Conservation (phyloP, 2,797 vertebrate genomes). For the Crossoptilon crossoptilon region DNA sequence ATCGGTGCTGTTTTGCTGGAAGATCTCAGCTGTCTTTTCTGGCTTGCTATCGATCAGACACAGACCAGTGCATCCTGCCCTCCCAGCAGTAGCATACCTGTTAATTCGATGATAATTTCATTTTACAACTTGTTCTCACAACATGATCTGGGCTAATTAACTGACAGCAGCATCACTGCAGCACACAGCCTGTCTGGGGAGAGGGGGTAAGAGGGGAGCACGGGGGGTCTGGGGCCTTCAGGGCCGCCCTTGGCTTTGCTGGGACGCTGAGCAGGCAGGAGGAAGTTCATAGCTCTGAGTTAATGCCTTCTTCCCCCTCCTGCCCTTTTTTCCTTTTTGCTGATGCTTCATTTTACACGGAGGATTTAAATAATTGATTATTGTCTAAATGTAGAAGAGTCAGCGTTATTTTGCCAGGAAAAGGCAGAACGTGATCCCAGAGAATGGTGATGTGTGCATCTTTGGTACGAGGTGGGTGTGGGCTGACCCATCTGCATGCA, state of each 20-base stretch:
- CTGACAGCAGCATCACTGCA: too few relatives aligned
- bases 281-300: neutral
- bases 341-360: neutral
- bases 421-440: accelerated
- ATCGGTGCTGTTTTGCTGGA: neutral
- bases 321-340: neutral
- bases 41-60: neutral
- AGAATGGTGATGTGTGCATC: neutral
- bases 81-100: neutral
- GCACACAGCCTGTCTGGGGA: neutral
- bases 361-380: neutral
- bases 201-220: accelerated
- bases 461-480: neutral
- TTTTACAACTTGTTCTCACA: neutral
- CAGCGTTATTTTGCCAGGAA: neutral
- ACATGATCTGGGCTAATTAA: neutral
- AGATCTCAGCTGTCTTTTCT: neutral
- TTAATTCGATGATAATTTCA: neutral
- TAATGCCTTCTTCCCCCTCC: neutral
- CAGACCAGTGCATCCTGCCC: neutral
- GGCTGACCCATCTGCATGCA: neutral
- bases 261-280: neutral
- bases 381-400: neutral
- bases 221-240: accelerated
- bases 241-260: neutral